Conservation (phyloP, 2,888 invertebrate genomes). For the Taenaris catops region DNA sequence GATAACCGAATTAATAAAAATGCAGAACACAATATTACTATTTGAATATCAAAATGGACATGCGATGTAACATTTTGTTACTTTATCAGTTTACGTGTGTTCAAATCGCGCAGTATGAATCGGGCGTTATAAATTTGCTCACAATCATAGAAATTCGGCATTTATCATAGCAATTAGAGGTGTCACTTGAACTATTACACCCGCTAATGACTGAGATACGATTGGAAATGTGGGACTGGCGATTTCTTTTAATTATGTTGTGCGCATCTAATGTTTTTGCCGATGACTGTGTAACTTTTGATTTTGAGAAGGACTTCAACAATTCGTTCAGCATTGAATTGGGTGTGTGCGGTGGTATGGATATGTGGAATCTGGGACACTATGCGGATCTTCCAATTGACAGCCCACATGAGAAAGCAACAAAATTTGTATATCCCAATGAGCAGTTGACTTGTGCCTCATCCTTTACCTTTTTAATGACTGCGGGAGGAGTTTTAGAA, state of each 20-base stretch:
- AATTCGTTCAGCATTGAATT: slow-evolving; percentile 31
- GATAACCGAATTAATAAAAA: slow-evolving; percentile 3
- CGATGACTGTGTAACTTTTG: slow-evolving; percentile 39
- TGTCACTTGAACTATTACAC: slow-evolving; percentile 21
- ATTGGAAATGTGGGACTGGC: slow-evolving; percentile 12
- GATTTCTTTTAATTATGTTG: slow-evolving; percentile 16
- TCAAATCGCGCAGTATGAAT: slow-evolving; percentile 15
- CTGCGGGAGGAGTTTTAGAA: slow-evolving; percentile 37
- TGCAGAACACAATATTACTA: slow-evolving; percentile 2
- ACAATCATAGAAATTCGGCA: slow-evolving; percentile 25
- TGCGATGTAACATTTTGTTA: slow-evolving; percentile 1
- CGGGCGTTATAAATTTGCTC: slow-evolving; percentile 22
- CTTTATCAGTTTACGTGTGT: slow-evolving; percentile 2
- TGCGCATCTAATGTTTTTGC: slow-evolving; percentile 27
- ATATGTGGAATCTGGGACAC: slow-evolving; percentile 32
- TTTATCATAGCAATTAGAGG: slow-evolving; percentile 26
- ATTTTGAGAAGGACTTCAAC: slow-evolving; percentile 38
- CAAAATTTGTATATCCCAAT: slow-evolving; percentile 31
- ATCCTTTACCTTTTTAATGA: slow-evolving; percentile 33
- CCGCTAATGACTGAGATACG: slow-evolving; percentile 3
- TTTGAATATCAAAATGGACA: slow-evolving; percentile 4
- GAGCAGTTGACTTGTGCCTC: slow-evolving; percentile 27
- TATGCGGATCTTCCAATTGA: slow-evolving; percentile 30
- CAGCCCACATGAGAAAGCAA: slow-evolving; percentile 30
- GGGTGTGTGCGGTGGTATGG: slow-evolving; percentile 27